phyloP scores from a whole-genome alignment of 2,797 vertebrate species.

The Melanotaenia nigrans region DNA sequence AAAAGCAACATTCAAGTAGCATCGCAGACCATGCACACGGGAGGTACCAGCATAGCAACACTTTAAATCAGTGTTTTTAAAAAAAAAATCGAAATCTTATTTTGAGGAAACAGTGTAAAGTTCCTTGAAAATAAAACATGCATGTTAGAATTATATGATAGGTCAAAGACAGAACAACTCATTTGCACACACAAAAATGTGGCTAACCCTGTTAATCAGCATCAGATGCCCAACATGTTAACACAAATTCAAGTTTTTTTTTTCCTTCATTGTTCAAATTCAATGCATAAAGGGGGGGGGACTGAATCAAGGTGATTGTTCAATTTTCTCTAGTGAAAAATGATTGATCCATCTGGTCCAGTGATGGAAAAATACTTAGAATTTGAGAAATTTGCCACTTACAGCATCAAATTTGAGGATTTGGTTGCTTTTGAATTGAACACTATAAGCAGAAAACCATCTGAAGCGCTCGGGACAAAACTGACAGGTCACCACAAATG shows the following conservation, averaged over 20 bases:
- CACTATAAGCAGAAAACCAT: neutral
- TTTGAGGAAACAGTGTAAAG: neutral
- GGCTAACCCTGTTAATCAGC: constrained; percentile 60
- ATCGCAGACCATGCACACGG: constrained; percentile 43
- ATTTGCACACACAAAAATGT: constrained; percentile 39
- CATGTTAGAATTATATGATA: constrained; percentile 68
- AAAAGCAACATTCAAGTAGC: constrained; percentile 36
- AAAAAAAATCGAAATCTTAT: constrained; percentile 32
- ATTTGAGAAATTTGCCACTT: constrained; percentile 20
- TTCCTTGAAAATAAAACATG: constrained; percentile 73
- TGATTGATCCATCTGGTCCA: neutral
- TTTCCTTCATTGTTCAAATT: constrained; percentile 59
- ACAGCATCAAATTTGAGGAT: neutral
- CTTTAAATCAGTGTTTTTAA: constrained; percentile 44
- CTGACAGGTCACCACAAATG: neutral
- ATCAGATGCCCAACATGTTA: constrained; percentile 41
- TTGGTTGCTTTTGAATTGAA: constrained; percentile 15
- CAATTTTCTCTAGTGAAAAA: constrained; percentile 13
- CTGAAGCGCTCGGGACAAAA: too few species aligned
- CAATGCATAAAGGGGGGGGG: neutral
- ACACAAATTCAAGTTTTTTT: constrained; percentile 68
- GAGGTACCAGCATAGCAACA: constrained; percentile 61
- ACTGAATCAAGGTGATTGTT: constrained; percentile 26
- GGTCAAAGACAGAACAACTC: constrained; percentile 57
- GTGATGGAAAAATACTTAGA: neutral